A percentile compares a stretch with the other conserved stretches of the same genome.
These are phyloP conservation scores for Ferdinandea cuprea DNA, from an alignment of 2,888 invertebrate species.

Conservation along the genomic window DNA sequence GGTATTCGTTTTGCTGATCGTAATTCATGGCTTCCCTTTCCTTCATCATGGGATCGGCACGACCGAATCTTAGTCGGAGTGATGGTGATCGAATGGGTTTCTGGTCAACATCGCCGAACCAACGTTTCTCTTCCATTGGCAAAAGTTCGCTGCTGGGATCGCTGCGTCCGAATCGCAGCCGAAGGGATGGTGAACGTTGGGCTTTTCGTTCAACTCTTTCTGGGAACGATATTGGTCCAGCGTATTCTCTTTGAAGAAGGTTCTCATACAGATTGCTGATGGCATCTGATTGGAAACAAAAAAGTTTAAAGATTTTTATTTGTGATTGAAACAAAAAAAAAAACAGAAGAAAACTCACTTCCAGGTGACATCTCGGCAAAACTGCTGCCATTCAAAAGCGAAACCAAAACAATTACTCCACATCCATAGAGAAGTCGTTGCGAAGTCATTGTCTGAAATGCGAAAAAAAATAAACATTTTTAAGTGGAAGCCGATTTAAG, in stretches of 20 bases:
- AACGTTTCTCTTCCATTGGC: constrained; percentile 80
- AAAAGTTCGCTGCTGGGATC: constrained; percentile 84
- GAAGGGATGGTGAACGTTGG: constrained; percentile 89
- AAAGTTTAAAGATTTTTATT: neutral
- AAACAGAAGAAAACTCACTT: constrained; percentile 69
- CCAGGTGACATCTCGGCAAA: constrained; percentile 76
- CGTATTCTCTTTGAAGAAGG: constrained; percentile 82
- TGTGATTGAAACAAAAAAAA: neutral
- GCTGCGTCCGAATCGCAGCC: constrained; percentile 90
- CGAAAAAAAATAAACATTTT: constrained; percentile 24
- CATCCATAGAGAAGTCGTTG: constrained; percentile 67
- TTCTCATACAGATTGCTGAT: constrained; percentile 81
- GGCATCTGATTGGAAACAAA: constrained; percentile 74
- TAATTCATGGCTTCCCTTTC: constrained; percentile 54
- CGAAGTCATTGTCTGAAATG: constrained; percentile 71
- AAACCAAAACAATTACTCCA: constrained; percentile 61
- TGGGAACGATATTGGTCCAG: constrained; percentile 82
- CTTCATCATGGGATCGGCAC: constrained; percentile 87
- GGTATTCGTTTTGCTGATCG: constrained; percentile 69
- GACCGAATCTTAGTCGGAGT: constrained; percentile 90
- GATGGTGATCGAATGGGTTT: constrained; percentile 90
- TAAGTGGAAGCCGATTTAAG: constrained; percentile 21
- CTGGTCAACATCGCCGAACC: constrained; percentile 86
- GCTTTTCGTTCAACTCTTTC: constrained; percentile 89
- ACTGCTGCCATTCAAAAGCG: constrained; percentile 57